These are phyloP conservation scores for Centropus bengalensis DNA, from an alignment of 2,113 vertebrate species.

Conservation along the genomic window DNA sequence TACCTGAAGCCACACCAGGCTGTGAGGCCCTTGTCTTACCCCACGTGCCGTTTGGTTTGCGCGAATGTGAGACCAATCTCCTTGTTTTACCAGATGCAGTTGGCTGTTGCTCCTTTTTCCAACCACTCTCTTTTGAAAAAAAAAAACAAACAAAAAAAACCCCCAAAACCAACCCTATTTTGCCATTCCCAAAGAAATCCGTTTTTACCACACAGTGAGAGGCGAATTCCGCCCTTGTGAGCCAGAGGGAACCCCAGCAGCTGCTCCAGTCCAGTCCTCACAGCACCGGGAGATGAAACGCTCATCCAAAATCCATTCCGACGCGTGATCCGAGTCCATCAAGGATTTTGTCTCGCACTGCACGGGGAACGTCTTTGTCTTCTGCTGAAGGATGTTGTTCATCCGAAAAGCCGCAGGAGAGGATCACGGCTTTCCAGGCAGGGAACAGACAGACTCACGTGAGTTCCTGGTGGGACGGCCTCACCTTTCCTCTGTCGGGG, in stretches of 20 bases:
- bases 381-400: neutral
- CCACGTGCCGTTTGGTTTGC: no score
- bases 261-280: neutral
- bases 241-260: neutral
- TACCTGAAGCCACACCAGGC: no score
- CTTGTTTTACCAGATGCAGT: no score
- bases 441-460: fast-evolving
- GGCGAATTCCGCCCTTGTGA: neutral
- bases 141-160: no score
- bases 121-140: no score
- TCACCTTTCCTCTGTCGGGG: neutral
- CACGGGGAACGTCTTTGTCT: neutral
- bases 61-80: no score
- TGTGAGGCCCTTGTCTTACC: no score
- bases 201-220: neutral
- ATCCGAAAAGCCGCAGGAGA: neutral
- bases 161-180: no score
- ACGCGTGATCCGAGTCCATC: neutral
- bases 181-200: no score
- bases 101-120: no score
- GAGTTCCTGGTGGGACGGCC: neutral
- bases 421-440: neutral
- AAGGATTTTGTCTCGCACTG: neutral
- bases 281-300: neutral
- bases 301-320: neutral